Percentiles rank a stretch among this genome's conserved stretches.
These are phyloP conservation scores for Papilio machaon DNA, from an alignment of 1,140 invertebrate genomes.

Conservation along the genomic window DNA sequence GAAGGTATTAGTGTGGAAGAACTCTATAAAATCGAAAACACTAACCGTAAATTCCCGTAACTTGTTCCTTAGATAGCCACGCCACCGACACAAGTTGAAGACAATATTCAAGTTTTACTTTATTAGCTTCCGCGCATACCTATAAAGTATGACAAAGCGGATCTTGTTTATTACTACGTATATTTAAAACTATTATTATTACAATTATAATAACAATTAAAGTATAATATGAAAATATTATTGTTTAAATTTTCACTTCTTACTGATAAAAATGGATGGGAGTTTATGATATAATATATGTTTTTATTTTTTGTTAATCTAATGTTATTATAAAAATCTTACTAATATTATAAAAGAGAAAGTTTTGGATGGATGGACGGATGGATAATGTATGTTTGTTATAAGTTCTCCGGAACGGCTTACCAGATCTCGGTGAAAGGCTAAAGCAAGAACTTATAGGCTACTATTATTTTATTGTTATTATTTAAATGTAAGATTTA, in stretches of 20 bases:
- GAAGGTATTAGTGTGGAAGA: conserved; percentile 63
- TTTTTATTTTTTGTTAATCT: too few relatives aligned
- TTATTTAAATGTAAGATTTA: not conserved
- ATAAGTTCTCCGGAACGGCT: too few relatives aligned
- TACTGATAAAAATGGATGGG: too few relatives aligned
- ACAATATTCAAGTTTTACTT: conserved; percentile 36
- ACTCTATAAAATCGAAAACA: conserved; percentile 67
- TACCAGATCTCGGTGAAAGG: too few relatives aligned
- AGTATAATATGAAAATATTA: not conserved
- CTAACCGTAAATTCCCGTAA: conserved; percentile 57
- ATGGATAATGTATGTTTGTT: too few relatives aligned
- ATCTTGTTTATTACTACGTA: conserved; percentile 3
- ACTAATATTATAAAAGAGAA: too few relatives aligned
- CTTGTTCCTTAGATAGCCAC: conserved; percentile 38
- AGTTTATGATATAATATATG: too few relatives aligned
- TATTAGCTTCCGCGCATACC: conserved; percentile 32
- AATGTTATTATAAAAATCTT: too few relatives aligned
- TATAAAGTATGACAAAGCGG: not conserved
- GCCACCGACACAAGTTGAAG: conserved; percentile 34
- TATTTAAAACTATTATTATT: not conserved
- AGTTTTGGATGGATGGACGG: too few relatives aligned
- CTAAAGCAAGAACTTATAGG: too few relatives aligned
- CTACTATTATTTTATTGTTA: too few relatives aligned
- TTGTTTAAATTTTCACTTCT: too few relatives aligned
- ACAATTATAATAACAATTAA: not conserved